A percentile compares a stretch with the other conserved stretches of the same genome.
Conservation (phyloP, 2,888 invertebrate species). For the Escarpia spicata region DNA sequence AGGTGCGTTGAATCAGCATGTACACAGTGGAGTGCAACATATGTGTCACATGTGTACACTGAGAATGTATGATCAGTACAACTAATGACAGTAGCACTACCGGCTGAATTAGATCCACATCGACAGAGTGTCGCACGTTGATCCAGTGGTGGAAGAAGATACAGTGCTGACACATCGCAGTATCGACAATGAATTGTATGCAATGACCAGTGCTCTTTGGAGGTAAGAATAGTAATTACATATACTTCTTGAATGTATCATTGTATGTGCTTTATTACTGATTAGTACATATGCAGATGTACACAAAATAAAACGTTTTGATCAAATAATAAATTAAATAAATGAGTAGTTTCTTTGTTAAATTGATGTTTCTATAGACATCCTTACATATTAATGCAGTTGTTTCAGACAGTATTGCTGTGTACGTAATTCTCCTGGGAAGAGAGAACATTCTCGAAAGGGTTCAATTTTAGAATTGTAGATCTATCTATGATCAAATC, state of each 20-base stretch:
- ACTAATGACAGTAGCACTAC: not conserved
- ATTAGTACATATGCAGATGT: not conserved
- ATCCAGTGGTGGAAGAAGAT: not conserved
- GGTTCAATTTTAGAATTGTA: too few species aligned
- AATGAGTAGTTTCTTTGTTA: not conserved
- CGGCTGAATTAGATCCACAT: not conserved
- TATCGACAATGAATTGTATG: not conserved
- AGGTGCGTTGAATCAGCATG: not conserved
- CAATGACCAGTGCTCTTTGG: not conserved
- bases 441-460: not conserved
- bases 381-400: not conserved
- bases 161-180: not conserved
- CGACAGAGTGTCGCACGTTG: not conserved
- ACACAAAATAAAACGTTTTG: not conserved
- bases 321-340: not conserved
- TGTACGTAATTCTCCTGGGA: too few species aligned
- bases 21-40: not conserved
- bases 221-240: not conserved
- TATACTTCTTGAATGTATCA: not conserved
- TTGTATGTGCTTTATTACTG: not conserved
- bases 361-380: not conserved
- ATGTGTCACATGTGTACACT: not conserved
- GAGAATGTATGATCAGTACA: not conserved
- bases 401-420: not conserved
- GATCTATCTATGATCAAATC: not conserved